Evolutionary conservation across 2,888 invertebrate species (phyloP).

Genomic region (Oscheius sp.): DNA sequence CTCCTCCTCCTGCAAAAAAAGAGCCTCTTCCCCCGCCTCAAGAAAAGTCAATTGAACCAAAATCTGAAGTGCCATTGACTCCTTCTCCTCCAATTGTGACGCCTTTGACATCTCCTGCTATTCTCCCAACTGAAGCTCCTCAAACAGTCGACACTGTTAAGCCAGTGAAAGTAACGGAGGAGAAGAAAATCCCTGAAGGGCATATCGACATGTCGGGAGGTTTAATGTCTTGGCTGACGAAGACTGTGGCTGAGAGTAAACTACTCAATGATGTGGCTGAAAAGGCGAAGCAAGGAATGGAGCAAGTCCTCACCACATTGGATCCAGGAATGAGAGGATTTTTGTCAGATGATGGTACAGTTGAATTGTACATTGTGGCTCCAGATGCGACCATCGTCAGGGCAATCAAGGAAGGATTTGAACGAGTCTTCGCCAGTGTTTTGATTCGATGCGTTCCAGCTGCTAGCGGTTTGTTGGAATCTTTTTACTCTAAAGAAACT

Average conservation of each 20-base stretch:
- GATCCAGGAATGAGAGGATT: constrained; percentile 57
- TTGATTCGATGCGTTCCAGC: constrained; percentile 18
- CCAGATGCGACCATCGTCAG: background rate
- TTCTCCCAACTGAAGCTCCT: background rate
- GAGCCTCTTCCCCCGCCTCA: background rate
- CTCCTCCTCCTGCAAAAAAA: background rate
- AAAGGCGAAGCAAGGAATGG: constrained; percentile 50
- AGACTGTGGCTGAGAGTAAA: constrained; percentile 46
- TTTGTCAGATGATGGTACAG: constrained; percentile 41
- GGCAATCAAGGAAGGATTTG: constrained; percentile 26
- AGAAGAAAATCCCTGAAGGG: background rate
- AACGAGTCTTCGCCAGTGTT: constrained; percentile 24
- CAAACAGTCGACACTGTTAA: background rate
- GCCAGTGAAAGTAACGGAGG: background rate
- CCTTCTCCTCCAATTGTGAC: constrained; percentile 1
- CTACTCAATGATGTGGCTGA: constrained; percentile 45
- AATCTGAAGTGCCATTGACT: background rate
- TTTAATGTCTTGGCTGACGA: constrained; percentile 50
- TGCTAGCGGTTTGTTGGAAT: constrained; percentile 3
- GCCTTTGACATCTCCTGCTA: constrained; percentile 11
- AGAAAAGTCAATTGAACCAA: background rate
- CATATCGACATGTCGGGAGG: constrained; percentile 47
- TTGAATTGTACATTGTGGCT: constrained; percentile 8
- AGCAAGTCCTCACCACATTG: constrained; percentile 50
- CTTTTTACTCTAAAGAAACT: background rate